Base-by-base conservation (phyloP, 2,888 invertebrate species). In the Horisme vitalbata region DNA sequence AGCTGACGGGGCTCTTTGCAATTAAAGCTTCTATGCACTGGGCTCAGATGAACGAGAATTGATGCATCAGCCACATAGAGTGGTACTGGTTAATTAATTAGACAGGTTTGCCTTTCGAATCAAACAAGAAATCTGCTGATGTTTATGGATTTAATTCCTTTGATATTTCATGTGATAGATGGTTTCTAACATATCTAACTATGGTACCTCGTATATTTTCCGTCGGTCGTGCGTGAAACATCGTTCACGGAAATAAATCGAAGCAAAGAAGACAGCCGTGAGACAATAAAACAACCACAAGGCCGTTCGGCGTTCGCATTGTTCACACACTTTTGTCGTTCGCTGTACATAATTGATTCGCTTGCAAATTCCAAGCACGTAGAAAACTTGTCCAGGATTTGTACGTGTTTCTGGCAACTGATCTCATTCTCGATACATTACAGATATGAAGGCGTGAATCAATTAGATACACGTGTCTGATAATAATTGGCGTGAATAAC, bases 1-100 rank as follows among this genome's bases (percentile, higher is more conserved):
- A 83, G 86, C 86, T 84, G 85, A 84, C 79, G 68, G 62, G 41
- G 86, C 87, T 76, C 78, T 83, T 85, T 80, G 81, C 80, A 85
- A 86, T 87, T 83, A 81, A 75, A 68, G 64, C 69, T 69, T 75
- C 68, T 70, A 76, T 77, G 79, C 79, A 77, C 64, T 61, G 63
- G 57, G 66, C 68, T 70, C 65, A 47, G 68, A 75, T 69, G 69
- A 71, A 64, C 65, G 54, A 65, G 62, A 75, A 73, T 80, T 72
- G 75, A 75, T 79, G 72, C 72, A 73, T 53, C 62, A 44, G 57
- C 64, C 49, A 59, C 48, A 48, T 44, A 61, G 61, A 51, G 52
- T 51, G 57, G 54, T n/a, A n/a, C 61, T 65, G 63, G 66, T 66
- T 69, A 62, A 63, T 61, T 61, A 54, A 65, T 65, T 61, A 58